Conservation (phyloP, 2,797 vertebrate species). For the Apodemus agrarius region DNA sequence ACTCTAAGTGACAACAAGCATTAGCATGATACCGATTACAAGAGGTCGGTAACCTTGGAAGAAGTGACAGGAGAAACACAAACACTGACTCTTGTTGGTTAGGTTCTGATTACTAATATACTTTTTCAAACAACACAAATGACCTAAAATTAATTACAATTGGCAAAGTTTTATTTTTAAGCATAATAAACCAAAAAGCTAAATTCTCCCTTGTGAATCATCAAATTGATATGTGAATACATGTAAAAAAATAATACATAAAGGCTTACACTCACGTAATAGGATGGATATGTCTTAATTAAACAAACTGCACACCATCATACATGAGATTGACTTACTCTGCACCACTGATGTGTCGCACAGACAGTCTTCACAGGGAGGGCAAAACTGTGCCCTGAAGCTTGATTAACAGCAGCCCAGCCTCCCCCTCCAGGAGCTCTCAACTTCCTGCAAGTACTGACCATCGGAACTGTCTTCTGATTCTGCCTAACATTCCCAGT, state of each 20-base stretch:
- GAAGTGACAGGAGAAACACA: conserved; percentile 20
- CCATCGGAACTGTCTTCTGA: conserved; percentile 14
- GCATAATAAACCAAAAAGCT: conserved; percentile 54
- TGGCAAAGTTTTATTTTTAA: conserved; percentile 45
- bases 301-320: neutral
- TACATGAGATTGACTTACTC: neutral
- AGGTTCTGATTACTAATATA: conserved; percentile 41
- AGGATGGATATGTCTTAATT: neutral
- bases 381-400: neutral
- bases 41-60: conserved; percentile 23
- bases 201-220: conserved; percentile 45
- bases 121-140: conserved; percentile 49
- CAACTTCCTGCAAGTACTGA: neutral
- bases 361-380: neutral
- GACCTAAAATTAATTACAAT: conserved; percentile 55
- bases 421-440: neutral
- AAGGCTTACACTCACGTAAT: neutral
- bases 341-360: neutral
- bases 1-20: conserved; percentile 1
- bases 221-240: neutral
- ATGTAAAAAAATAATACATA: conserved; percentile 30
- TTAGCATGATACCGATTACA: conserved; percentile 50
- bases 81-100: neutral
- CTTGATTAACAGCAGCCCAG: neutral
- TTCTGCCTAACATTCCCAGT: neutral